Evolutionary conservation across 2,113 vertebrate species (phyloP).

Genomic region (Sander lucioperca): DNA sequence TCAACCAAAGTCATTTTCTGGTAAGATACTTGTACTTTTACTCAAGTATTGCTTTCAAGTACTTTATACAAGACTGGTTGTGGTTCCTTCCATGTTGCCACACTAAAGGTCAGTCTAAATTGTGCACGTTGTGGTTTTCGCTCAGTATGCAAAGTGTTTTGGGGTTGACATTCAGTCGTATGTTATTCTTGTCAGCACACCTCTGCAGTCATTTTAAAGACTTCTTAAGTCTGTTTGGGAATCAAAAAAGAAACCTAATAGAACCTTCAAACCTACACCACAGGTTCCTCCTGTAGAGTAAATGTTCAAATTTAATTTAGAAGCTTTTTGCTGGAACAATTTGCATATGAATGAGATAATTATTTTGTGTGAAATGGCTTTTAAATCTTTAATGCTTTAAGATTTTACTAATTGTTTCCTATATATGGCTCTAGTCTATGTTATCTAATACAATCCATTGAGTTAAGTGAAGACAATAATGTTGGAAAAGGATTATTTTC

Average conservation of each 20-base stretch:
- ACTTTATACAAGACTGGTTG: no score
- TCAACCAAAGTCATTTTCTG: no score
- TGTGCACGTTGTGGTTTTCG: neutral
- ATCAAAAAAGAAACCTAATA: neutral
- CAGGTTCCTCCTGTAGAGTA: neutral
- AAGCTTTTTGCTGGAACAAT: neutral
- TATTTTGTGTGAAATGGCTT: neutral
- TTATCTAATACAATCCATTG: neutral
- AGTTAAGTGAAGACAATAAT: neutral
- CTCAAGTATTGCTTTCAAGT: no score
- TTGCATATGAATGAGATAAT: neutral
- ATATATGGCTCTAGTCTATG: neutral
- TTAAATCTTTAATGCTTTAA: slow-evolving; percentile 16
- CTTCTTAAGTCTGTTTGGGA: neutral
- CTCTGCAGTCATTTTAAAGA: slow-evolving; percentile 11
- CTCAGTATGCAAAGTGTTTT: slow-evolving; percentile 24
- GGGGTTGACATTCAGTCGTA: slow-evolving; percentile 19
- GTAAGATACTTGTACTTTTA: no score
- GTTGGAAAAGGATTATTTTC: neutral
- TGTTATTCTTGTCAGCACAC: slow-evolving; percentile 1
- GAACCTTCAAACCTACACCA: neutral
- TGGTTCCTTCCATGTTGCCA: neutral
- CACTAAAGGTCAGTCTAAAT: slow-evolving; percentile 42
- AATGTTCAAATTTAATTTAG: neutral
- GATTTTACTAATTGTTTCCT: slow-evolving; percentile 10